Percentiles rank a stretch among this genome's conserved stretches.
phyloP scores from a whole-genome alignment of 1,140 invertebrate genomes.

The Leguminivora glycinivorella region DNA sequence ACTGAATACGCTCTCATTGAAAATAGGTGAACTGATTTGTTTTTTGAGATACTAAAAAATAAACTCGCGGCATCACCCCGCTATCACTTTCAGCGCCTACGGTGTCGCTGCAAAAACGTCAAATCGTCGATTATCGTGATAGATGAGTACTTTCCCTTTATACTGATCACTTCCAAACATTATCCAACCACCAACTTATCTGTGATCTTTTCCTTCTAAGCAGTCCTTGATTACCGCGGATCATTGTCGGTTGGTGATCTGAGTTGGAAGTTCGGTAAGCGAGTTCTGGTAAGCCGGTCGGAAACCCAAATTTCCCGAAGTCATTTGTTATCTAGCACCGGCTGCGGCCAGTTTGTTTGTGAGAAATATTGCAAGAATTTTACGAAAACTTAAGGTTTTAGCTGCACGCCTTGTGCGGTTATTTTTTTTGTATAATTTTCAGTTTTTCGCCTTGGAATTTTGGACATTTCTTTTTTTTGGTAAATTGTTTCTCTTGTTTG shows the following conservation, averaged over 20 bases:
- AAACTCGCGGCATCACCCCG: neutral
- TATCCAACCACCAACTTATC: neutral
- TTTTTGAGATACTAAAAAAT: neutral
- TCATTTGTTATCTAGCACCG: slow-evolving; percentile 18
- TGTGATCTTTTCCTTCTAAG: neutral
- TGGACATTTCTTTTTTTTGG: neutral
- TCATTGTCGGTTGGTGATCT: neutral
- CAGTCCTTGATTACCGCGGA: neutral
- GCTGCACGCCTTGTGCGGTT: neutral
- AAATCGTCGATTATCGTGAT: slow-evolving; percentile 10
- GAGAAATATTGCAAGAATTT: slow-evolving; percentile 17
- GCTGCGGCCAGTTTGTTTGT: slow-evolving; percentile 4
- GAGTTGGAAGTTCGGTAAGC: neutral
- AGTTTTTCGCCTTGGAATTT: neutral
- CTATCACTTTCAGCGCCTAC: slow-evolving; percentile 5
- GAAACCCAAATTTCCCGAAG: slow-evolving; percentile 25
- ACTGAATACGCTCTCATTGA: too few relatives aligned
- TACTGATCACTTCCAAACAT: neutral
- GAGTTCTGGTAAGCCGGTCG: neutral
- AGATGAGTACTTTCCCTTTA: neutral
- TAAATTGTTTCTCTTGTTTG: too few relatives aligned
- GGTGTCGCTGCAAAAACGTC: slow-evolving; percentile 14
- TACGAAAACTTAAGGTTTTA: neutral
- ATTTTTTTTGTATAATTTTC: neutral
- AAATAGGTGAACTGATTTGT: too few relatives aligned